Evolutionary conservation across 1,140 invertebrate species (phyloP).

Genomic region (Stenopsyche tienmushanensis): DNA sequence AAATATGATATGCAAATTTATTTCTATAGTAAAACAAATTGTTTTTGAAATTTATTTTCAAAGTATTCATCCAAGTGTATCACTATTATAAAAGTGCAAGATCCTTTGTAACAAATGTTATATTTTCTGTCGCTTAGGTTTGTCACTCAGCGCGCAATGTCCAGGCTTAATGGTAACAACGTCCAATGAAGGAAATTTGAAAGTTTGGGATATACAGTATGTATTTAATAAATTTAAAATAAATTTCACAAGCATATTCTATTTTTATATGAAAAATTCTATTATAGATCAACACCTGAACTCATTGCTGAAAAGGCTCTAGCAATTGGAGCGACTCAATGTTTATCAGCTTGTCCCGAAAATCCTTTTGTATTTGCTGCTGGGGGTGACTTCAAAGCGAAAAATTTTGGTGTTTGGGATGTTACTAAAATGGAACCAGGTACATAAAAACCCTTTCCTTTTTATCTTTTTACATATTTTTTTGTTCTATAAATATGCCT

Average conservation of each 20-base stretch:
- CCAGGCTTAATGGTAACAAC: constrained; percentile 69
- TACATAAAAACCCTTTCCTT: constrained; percentile 46
- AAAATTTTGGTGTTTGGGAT: constrained; percentile 77
- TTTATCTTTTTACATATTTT: background rate
- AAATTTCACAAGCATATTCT: background rate
- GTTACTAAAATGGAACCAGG: constrained; percentile 67
- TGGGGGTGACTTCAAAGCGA: constrained; percentile 81
- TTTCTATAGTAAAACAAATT: background rate
- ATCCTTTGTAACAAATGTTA: background rate
- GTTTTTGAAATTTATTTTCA: too few relatives aligned
- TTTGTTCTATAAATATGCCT: constrained; percentile 3
- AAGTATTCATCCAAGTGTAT: too few relatives aligned
- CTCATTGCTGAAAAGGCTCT: constrained; percentile 56
- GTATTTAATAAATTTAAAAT: constrained; percentile 16
- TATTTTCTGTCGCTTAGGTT: constrained; percentile 54
- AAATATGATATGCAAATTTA: too few relatives aligned
- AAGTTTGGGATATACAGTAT: constrained; percentile 73
- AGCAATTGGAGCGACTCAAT: constrained; percentile 72
- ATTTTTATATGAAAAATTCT: background rate
- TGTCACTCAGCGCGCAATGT: constrained; percentile 67
- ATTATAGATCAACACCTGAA: constrained; percentile 12
- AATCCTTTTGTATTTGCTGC: constrained; percentile 75
- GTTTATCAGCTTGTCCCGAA: constrained; percentile 75
- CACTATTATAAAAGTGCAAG: too few relatives aligned
- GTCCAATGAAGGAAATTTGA: constrained; percentile 71